phyloP scores from a whole-genome alignment of 2,888 invertebrate genomes.

The Saturnia japonica region DNA sequence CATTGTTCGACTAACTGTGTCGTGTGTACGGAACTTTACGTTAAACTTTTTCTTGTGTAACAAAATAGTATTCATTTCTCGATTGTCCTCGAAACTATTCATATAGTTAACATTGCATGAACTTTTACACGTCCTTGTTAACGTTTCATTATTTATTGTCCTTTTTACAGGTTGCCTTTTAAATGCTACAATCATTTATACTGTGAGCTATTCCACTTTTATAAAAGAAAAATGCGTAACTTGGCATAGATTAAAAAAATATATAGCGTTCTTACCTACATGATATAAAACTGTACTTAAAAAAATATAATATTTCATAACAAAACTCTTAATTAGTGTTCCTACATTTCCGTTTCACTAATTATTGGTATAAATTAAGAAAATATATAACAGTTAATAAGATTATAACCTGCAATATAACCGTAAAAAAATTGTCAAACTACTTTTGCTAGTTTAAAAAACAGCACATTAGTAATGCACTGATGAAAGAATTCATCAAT shows the following conservation, averaged over 20 bases:
- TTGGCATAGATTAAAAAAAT: not conserved
- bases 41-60: slow-evolving; percentile 4
- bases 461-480: too few relatives aligned
- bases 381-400: not conserved
- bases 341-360: not conserved
- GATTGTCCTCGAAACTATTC: not conserved
- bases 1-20: slow-evolving; percentile 39
- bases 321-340: too few relatives aligned
- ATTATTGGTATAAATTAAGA: not conserved
- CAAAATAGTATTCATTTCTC: not conserved
- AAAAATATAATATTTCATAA: too few relatives aligned
- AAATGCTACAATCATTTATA: not conserved
- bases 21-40: slow-evolving; percentile 27
- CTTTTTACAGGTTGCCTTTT: too few relatives aligned
- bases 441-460: too few relatives aligned
- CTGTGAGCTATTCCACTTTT: not conserved
- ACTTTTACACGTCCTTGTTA: not conserved
- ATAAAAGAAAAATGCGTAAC: not conserved
- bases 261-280: too few relatives aligned
- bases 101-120: not conserved
- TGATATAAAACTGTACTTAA: too few relatives aligned
- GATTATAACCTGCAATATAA: not conserved
- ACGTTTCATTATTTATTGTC: too few relatives aligned
- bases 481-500: too few relatives aligned
- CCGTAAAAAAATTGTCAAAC: not conserved